A percentile compares a stretch with the other conserved stretches of the same genome.
Conservation (phyloP, 92 coral and sea anemone species). For the Epizoanthus scotinus region DNA sequence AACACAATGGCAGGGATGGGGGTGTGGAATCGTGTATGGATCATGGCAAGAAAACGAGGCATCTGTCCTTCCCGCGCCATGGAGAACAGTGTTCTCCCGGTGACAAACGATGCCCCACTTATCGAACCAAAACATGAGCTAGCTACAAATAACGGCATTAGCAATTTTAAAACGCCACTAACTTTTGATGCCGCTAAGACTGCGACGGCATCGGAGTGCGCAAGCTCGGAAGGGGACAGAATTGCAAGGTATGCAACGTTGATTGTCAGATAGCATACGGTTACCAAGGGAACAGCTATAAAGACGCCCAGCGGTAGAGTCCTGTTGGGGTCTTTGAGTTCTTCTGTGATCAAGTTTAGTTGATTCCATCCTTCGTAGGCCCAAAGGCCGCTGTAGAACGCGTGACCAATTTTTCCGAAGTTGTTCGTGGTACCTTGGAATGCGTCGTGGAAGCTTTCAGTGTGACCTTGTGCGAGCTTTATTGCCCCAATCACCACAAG, state of each 20-base stretch:
- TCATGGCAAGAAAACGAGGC: slow-evolving; percentile 47
- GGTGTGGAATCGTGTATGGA: slow-evolving; percentile 48
- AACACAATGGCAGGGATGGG: slow-evolving; percentile 56
- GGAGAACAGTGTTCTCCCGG: slow-evolving; percentile 50
- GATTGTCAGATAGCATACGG: slow-evolving; percentile 47
- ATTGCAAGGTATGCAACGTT: slow-evolving; percentile 57
- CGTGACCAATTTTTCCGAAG: slow-evolving; percentile 51
- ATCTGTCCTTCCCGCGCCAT: slow-evolving; percentile 61
- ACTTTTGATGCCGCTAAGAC: slow-evolving; percentile 41
- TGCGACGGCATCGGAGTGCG: slow-evolving; percentile 51
- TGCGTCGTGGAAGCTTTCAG: slow-evolving; percentile 15
- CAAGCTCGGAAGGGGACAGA: slow-evolving; percentile 43
- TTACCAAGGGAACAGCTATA: slow-evolving; percentile 56
- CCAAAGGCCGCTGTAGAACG: slow-evolving; percentile 62
- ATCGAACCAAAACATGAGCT: slow-evolving; percentile 53
- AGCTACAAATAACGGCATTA: slow-evolving; percentile 60
- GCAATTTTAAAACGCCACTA: background rate
- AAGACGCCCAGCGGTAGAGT: slow-evolving; percentile 53
- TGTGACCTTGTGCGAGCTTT: slow-evolving; percentile 44
- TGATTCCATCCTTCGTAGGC: slow-evolving; percentile 64
- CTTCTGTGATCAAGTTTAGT: slow-evolving; percentile 55
- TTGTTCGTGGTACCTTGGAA: slow-evolving; percentile 34
- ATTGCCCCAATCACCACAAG: slow-evolving; percentile 42
- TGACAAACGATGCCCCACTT: slow-evolving; percentile 39
- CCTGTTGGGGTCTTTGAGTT: slow-evolving; percentile 52